A percentile compares a stretch with the other conserved stretches of the same genome.
Evolutionary conservation across 2,797 vertebrate genomes (phyloP).

Genomic region (Agapornis canus): DNA sequence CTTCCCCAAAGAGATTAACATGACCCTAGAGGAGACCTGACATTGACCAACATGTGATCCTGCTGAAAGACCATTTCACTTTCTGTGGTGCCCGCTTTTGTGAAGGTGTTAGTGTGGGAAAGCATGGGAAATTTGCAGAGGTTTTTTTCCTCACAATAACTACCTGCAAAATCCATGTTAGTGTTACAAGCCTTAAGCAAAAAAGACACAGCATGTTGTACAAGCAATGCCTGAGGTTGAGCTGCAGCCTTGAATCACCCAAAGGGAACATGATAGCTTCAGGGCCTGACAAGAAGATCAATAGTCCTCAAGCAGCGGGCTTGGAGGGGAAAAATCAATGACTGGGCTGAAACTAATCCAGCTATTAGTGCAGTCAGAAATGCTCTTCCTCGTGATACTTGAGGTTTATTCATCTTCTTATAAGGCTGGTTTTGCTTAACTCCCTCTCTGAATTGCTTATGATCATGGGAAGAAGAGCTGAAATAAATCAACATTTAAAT

Average conservation of each 20-base stretch:
- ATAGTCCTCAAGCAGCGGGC: background rate
- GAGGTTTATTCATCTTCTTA: background rate
- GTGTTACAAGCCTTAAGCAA: background rate
- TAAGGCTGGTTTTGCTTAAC: background rate
- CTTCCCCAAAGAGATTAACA: background rate
- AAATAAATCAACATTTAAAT: background rate
- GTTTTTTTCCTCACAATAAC: background rate
- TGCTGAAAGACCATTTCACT: accelerated
- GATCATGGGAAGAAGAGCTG: background rate
- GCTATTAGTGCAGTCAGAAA: background rate
- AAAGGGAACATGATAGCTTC: background rate
- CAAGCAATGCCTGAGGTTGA: accelerated
- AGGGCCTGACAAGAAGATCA: background rate
- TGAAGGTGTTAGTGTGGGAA: background rate
- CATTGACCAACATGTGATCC: accelerated
- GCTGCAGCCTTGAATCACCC: background rate
- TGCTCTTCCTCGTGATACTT: accelerated
- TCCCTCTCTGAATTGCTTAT: background rate
- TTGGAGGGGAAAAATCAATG: background rate
- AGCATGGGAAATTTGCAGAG: background rate
- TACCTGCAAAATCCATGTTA: background rate
- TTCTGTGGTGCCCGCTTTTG: background rate
- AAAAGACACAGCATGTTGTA: background rate
- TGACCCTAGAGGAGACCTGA: accelerated
- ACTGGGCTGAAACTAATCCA: background rate